These are phyloP conservation scores for Cotesia glomerata DNA, from an alignment of 1,140 invertebrate genomes.

Conservation along the genomic window DNA sequence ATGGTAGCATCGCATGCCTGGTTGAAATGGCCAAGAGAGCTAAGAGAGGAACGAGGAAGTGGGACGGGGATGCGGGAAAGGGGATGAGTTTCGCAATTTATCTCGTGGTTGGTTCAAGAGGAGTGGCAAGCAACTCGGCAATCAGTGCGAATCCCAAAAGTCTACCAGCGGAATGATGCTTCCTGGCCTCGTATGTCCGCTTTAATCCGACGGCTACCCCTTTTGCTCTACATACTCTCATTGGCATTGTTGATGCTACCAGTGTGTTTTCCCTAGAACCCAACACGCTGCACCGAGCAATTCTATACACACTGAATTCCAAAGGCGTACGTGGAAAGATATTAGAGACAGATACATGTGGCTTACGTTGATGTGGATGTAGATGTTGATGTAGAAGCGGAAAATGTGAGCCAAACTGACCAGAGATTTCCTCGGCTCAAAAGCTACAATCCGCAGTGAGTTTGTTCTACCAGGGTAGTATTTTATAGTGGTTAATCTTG, in stretches of 20 bases:
- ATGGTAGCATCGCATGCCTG: background rate
- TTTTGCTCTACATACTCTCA: conserved; percentile 1
- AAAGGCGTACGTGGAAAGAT: background rate
- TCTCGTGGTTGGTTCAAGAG: conserved; percentile 32
- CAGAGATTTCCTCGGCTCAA: background rate
- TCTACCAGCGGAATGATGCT: conserved; percentile 44
- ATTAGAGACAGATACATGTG: background rate
- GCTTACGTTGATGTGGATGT: background rate
- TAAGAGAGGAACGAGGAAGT: conserved; percentile 15
- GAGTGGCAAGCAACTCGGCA: conserved; percentile 42
- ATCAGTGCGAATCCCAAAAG: conserved; percentile 52
- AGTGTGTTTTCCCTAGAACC: background rate
- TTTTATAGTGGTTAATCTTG: background rate
- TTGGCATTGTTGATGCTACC: background rate
- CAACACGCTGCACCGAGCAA: background rate
- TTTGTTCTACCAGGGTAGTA: background rate
- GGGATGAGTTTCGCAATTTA: conserved; percentile 53
- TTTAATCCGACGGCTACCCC: background rate
- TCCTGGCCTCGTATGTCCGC: conserved; percentile 38
- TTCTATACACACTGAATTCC: background rate
- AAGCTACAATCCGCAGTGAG: background rate
- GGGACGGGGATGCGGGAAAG: conserved; percentile 19
- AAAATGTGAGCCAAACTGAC: background rate
- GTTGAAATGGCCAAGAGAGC: background rate
- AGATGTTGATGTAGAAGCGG: background rate